Conservation (phyloP, 1,140 invertebrate genomes). For the Heliconius congener region DNA sequence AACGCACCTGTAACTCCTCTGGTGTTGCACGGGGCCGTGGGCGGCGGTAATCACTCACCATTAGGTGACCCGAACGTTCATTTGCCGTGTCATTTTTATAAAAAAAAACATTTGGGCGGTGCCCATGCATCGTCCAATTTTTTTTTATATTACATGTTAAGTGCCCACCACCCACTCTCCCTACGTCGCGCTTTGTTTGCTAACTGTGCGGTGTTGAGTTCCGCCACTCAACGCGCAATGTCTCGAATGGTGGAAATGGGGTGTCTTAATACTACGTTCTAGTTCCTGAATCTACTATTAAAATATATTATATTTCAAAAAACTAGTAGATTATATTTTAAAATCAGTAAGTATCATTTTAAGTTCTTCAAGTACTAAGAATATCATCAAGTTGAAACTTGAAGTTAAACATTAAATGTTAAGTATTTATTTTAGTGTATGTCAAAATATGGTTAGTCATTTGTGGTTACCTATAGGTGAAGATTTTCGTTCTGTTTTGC, state of each 20-base stretch:
- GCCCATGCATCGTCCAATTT: no score
- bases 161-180: no score
- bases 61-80: no score
- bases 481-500: slow-evolving; percentile 5
- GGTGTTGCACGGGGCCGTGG: no score
- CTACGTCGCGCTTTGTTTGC: no score
- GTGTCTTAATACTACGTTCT: no score
- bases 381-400: neutral
- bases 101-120: no score
- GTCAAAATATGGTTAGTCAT: neutral
- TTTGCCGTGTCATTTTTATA: no score
- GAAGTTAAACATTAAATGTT: neutral
- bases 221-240: neutral
- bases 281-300: no score
- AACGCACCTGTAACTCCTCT: no score
- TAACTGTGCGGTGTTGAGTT: neutral
- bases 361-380: neutral
- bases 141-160: no score
- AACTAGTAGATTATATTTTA: neutral
- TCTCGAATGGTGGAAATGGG: neutral
- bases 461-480: neutral
- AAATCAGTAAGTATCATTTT: neutral
- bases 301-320: neutral
- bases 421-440: neutral
- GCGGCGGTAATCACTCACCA: no score